Percentiles rank a stretch among this genome's conserved stretches.
These are phyloP conservation scores for Dysidea cf. avara DNA, from an alignment of 37 sponge, comb jelly and placozoan genomes.

Conservation along the genomic window DNA sequence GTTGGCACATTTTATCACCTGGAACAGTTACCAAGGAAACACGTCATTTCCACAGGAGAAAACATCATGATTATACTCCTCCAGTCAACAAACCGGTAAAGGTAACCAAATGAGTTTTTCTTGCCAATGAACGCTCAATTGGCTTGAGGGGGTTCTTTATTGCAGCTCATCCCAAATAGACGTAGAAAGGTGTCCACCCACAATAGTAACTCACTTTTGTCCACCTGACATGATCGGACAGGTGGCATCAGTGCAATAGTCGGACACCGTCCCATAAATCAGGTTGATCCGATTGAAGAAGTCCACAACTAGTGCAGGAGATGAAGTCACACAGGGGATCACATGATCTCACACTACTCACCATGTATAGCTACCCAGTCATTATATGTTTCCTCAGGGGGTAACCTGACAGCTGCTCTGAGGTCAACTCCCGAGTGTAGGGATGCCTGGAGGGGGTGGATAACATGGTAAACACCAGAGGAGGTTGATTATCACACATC, in stretches of 20 bases:
- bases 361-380: slow-evolving; percentile 95
- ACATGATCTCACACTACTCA: background rate
- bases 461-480: no score
- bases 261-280: slow-evolving; percentile 86
- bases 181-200: no score
- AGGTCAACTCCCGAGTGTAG: slow-evolving; percentile 88
- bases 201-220: slow-evolving; percentile 74
- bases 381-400: slow-evolving; percentile 66
- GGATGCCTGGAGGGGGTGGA: slow-evolving; percentile 77
- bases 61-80: no score
- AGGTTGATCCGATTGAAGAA: slow-evolving; percentile 94
- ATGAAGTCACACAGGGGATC: background rate
- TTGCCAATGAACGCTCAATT: no score
- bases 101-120: no score
- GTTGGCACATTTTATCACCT: no score
- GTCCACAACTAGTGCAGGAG: slow-evolving; percentile 67
- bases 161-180: no score
- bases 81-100: no score
- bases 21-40: no score
- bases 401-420: slow-evolving; percentile 66
- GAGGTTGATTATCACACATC: no score
- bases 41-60: no score
- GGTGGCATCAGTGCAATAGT: slow-evolving; percentile 61
- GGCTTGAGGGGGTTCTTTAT: no score
- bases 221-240: slow-evolving; percentile 93